A percentile compares a stretch with the other conserved stretches of the same genome.
phyloP scores from a whole-genome alignment of 2,113 vertebrate genomes.

The Cavia aperea region DNA sequence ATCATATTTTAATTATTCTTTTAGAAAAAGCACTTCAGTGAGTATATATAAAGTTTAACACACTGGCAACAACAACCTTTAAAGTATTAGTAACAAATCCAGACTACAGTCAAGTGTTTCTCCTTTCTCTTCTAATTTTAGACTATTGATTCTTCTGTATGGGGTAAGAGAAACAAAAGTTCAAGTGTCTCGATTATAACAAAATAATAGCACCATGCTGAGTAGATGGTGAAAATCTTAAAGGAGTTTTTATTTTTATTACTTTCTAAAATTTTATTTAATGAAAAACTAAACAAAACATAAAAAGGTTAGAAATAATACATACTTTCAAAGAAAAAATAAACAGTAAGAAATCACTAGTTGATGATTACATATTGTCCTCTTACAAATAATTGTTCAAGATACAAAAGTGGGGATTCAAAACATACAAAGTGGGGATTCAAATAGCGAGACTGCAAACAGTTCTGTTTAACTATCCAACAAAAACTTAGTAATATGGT shows the following conservation, averaged over 20 bases:
- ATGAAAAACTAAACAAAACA: no score
- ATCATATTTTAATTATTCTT: background rate
- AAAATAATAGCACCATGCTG: conserved; percentile 56
- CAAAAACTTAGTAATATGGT: no score
- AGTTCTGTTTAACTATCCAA: no score
- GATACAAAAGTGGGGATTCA: no score
- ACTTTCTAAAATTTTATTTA: no score
- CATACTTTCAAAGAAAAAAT: no score
- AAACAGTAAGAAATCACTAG: no score
- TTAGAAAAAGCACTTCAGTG: background rate
- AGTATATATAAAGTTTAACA: background rate
- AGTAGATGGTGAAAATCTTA: conserved; percentile 45
- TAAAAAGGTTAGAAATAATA: no score
- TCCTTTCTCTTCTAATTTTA: conserved; percentile 44
- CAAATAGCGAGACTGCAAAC: no score
- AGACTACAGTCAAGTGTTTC: background rate
- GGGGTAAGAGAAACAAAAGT: conserved; percentile 55
- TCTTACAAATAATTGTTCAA: no score
- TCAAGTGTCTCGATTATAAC: conserved; percentile 50
- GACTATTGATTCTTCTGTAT: conserved; percentile 36
- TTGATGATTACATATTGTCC: no score
- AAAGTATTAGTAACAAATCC: background rate
- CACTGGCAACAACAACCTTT: background rate
- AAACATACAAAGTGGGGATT: no score
- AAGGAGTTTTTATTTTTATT: conserved; percentile 42